A percentile compares a stretch with the other conserved stretches of the same genome.
phyloP scores from a whole-genome alignment of 2,888 invertebrate species.

The Ypsolopha scabrella region DNA sequence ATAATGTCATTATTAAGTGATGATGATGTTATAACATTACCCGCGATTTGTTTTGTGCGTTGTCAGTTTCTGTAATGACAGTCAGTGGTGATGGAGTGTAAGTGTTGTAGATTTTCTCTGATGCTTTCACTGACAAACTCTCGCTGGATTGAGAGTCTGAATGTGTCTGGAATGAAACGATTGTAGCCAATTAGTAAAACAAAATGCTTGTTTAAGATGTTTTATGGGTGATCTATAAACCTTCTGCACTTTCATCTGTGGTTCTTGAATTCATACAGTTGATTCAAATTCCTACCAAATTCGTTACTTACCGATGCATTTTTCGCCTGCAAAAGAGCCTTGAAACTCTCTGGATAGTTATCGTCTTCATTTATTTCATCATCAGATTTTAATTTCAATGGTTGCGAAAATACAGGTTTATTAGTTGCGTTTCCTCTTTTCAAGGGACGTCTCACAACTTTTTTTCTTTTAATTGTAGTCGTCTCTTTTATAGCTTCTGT shows the following conservation, averaged over 20 bases:
- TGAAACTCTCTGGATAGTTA: slow-evolving; percentile 76
- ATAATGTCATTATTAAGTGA: neutral
- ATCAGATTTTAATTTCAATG: slow-evolving; percentile 26
- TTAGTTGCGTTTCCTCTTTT: slow-evolving; percentile 30
- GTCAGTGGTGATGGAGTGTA: slow-evolving; percentile 44
- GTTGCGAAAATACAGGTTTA: slow-evolving; percentile 20
- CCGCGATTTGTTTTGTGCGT: slow-evolving; percentile 43
- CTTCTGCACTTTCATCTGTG: neutral
- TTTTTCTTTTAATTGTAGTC: slow-evolving; percentile 24
- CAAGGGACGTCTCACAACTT: slow-evolving; percentile 40
- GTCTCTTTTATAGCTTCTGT: slow-evolving; percentile 23
- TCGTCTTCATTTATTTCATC: slow-evolving; percentile 72
- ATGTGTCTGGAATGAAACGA: slow-evolving; percentile 47
- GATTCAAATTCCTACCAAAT: neutral
- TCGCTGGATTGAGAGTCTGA: slow-evolving; percentile 51
- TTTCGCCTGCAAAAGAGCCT: slow-evolving; percentile 74
- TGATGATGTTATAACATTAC: slow-evolving; percentile 27
- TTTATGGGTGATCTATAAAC: neutral
- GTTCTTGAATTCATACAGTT: neutral
- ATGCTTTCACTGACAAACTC: slow-evolving; percentile 65
- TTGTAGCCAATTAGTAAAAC: neutral
- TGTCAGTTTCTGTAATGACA: slow-evolving; percentile 39
- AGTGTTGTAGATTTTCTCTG: slow-evolving; percentile 59
- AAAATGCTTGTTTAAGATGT: neutral
- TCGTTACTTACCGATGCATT: slow-evolving; percentile 52